Percentiles rank a stretch among this genome's conserved stretches.
These are phyloP conservation scores for Rhinopomastus cyanomelas DNA, from an alignment of 2,113 vertebrate genomes.

Conservation along the genomic window DNA sequence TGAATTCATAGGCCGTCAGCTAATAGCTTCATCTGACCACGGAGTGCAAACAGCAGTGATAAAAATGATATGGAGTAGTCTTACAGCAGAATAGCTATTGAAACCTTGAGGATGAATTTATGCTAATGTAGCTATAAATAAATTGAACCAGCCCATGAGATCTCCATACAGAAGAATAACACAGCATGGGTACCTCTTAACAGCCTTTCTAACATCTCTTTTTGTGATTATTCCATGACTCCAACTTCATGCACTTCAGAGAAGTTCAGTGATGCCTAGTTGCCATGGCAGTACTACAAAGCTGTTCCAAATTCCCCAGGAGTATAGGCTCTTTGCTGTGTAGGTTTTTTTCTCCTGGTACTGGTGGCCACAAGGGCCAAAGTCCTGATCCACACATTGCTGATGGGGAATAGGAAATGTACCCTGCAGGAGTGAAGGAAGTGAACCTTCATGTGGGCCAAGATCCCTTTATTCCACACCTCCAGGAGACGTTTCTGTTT, in stretches of 20 bases:
- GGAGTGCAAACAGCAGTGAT: not conserved
- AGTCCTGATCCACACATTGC: not conserved
- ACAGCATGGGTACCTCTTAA: not conserved
- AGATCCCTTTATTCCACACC: not conserved
- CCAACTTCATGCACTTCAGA: not conserved
- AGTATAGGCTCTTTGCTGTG: not conserved
- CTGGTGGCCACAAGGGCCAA: accelerated
- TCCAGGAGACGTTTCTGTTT: not conserved
- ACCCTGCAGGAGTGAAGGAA: accelerated
- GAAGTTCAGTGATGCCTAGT: not conserved
- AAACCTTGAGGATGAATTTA: not conserved
- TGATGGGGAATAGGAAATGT: not conserved
- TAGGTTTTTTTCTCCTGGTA: not conserved
- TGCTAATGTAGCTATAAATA: not conserved
- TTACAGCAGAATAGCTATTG: not conserved
- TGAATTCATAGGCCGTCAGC: not conserved
- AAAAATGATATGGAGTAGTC: not conserved
- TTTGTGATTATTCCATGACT: not conserved
- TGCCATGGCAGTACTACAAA: not conserved
- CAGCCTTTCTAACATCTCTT: not conserved
- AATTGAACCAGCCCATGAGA: not conserved
- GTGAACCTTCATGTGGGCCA: accelerated
- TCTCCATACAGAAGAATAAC: not conserved
- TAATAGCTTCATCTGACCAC: not conserved
- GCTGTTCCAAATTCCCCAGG: not conserved